Percentiles rank a stretch among this genome's conserved stretches.
Conservation (phyloP, 2,797 vertebrate species). For the Perdix hodgsoniae region DNA sequence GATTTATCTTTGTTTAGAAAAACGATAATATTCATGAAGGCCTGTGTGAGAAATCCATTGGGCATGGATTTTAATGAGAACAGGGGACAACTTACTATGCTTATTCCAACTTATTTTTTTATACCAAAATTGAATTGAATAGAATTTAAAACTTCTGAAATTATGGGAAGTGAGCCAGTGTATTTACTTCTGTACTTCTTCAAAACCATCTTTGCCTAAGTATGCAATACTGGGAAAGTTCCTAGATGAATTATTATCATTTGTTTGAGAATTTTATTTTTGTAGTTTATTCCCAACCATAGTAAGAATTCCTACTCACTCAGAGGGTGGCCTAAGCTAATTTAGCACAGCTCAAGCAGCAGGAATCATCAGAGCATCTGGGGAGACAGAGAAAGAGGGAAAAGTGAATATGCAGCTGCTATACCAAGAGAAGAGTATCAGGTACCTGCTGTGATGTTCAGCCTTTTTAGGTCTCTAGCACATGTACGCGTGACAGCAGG, state of each 20-base stretch:
- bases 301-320: not conserved
- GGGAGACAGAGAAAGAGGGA: not conserved
- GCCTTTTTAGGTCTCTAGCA: not conserved
- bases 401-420: not conserved
- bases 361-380: not conserved
- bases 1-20: not conserved
- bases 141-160: not conserved
- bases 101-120: not conserved
- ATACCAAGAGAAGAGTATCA: not conserved
- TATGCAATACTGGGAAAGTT: rapidly evolving
- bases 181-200: not conserved
- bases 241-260: not conserved
- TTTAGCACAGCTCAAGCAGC: not conserved
- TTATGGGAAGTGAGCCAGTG: not conserved
- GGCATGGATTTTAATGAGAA: not conserved
- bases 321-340: not conserved
- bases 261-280: not conserved
- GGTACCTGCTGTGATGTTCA: not conserved
- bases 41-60: not conserved
- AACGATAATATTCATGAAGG: not conserved
- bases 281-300: not conserved
- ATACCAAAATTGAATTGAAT: not conserved
- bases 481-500: not conserved
- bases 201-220: not conserved
- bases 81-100: rapidly evolving